A percentile compares a stretch with the other conserved stretches of the same genome.
These are phyloP conservation scores for Sarcophilus harrisii DNA, from an alignment of 2,797 vertebrate genomes.

Conservation along the genomic window DNA sequence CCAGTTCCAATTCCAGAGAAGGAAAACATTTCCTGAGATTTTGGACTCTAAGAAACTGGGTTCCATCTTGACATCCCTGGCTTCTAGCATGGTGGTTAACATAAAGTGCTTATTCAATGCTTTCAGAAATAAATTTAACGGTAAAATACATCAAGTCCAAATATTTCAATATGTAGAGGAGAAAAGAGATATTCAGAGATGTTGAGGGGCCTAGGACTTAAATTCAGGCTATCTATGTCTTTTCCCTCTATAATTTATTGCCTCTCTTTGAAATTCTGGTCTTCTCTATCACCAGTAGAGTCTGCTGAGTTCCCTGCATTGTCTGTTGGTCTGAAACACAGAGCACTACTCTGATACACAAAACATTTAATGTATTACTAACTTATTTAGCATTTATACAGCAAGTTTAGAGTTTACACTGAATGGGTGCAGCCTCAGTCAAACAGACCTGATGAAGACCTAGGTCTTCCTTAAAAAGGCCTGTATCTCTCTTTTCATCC, in stretches of 20 bases:
- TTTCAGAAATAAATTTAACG: background rate
- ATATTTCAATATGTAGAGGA: background rate
- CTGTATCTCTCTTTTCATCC: no score
- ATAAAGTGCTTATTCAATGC: background rate
- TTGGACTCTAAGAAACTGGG: background rate
- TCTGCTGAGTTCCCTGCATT: background rate
- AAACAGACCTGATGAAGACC: no score
- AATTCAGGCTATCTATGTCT: background rate
- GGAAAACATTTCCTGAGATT: background rate
- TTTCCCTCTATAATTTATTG: background rate
- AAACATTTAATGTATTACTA: background rate
- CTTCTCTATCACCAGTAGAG: background rate
- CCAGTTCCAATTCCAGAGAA: background rate
- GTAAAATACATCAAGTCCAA: background rate
- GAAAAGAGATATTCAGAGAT: background rate
- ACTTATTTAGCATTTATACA: background rate
- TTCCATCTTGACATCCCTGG: background rate
- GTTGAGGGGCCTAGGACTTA: background rate
- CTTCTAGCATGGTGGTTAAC: background rate
- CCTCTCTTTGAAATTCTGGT: background rate
- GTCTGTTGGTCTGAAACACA: background rate
- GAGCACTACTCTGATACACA: background rate
- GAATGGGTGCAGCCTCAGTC: no score
- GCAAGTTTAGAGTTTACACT: background rate
- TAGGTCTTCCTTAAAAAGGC: no score